Conservation (phyloP, 2,888 invertebrate genomes). For the Caenorhabditis becei region DNA sequence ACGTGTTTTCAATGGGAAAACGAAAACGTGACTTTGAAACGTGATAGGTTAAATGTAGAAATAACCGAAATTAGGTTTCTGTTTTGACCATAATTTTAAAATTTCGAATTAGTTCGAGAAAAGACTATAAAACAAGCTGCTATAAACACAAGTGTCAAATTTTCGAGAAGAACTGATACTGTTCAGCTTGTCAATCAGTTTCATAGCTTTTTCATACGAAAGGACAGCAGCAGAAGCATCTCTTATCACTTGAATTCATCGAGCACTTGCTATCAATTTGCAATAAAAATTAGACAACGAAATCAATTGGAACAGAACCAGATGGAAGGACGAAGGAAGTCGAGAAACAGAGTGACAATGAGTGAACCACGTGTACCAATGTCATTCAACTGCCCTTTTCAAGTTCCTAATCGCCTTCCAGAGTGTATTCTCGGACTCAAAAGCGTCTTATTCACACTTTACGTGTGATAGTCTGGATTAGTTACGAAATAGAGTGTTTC, state of each 20-base stretch:
- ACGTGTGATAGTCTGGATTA: slow-evolving; percentile 38
- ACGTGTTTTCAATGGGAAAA: slow-evolving; percentile 31
- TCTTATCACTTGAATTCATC: slow-evolving; percentile 38
- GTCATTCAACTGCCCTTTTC: slow-evolving; percentile 24
- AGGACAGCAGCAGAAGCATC: slow-evolving; percentile 18
- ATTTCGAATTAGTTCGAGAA: too few relatives aligned
- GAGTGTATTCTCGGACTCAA: slow-evolving; percentile 19
- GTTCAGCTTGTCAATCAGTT: slow-evolving; percentile 23
- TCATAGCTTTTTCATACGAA: slow-evolving; percentile 1
- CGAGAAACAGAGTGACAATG: background rate
- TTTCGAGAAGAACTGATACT: background rate
- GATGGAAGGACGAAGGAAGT: slow-evolving; percentile 1
- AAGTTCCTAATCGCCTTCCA: slow-evolving; percentile 20
- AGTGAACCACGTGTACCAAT: slow-evolving; percentile 24
- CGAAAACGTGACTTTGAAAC: slow-evolving; percentile 40
- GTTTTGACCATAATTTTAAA: slow-evolving; percentile 10
- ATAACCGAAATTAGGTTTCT: background rate
- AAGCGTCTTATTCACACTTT: slow-evolving; percentile 38
- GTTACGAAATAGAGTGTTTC: slow-evolving; percentile 25
- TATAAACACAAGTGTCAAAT: background rate
- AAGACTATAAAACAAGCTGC: background rate
- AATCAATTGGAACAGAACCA: background rate
- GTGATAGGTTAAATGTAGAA: slow-evolving; percentile 37
- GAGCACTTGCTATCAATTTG: slow-evolving; percentile 30
- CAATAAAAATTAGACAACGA: background rate